phyloP scores from a whole-genome alignment of 2,113 vertebrate species.

The Kryptolebias marmoratus region DNA sequence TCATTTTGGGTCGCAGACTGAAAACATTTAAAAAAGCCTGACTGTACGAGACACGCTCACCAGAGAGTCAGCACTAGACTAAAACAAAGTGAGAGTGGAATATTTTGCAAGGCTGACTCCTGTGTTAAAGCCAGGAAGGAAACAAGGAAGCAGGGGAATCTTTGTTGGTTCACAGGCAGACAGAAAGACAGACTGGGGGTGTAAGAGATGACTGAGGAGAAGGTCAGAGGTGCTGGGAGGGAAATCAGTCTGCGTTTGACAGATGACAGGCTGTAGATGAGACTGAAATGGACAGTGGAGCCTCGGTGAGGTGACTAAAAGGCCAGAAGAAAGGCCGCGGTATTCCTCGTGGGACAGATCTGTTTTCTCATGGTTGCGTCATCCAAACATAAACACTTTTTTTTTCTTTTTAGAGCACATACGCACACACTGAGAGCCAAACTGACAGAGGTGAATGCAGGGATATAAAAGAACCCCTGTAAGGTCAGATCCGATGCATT shows the following conservation, averaged over 20 bases:
- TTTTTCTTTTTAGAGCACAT: slow-evolving; percentile 34
- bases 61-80: slow-evolving; percentile 24
- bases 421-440: slow-evolving; percentile 50
- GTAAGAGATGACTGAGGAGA: slow-evolving; percentile 48
- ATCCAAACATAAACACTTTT: slow-evolving; percentile 54
- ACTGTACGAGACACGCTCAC: slow-evolving; percentile 28
- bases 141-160: slow-evolving; percentile 49
- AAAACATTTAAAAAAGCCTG: slow-evolving; percentile 44
- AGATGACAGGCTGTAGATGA: slow-evolving; percentile 49
- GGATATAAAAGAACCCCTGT: slow-evolving; percentile 78
- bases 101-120: slow-evolving; percentile 28
- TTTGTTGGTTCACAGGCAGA: slow-evolving; percentile 56
- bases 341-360: slow-evolving; percentile 53
- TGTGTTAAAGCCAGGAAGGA: slow-evolving; percentile 36
- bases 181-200: slow-evolving; percentile 60
- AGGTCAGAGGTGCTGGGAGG: slow-evolving; percentile 56
- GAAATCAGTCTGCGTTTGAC: slow-evolving; percentile 59
- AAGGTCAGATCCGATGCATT: slow-evolving; percentile 66
- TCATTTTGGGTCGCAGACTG: slow-evolving; percentile 28
- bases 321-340: slow-evolving; percentile 56
- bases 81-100: slow-evolving; percentile 50
- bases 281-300: slow-evolving; percentile 42
- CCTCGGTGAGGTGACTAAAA: slow-evolving; percentile 63
- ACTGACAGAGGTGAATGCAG: slow-evolving; percentile 45
- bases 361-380: slow-evolving; percentile 66